Percentiles rank a stretch among this genome's conserved stretches.
These are phyloP conservation scores for Nilaparvata lugens DNA, from an alignment of 1,140 invertebrate species.

Conservation along the genomic window DNA sequence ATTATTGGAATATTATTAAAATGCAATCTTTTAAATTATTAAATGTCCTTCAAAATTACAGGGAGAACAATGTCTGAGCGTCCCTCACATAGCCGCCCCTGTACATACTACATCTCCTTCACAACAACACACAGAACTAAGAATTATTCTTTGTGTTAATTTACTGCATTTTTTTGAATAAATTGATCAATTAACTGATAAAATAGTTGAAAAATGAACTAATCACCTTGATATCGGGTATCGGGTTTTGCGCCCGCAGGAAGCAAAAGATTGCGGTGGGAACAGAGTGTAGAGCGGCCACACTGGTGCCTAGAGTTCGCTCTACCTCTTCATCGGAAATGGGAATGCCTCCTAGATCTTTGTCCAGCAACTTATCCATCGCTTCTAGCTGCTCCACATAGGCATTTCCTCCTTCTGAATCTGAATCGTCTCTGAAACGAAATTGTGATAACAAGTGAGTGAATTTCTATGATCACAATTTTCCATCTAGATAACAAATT, in stretches of 20 bases:
- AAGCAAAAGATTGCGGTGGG: conserved; percentile 70
- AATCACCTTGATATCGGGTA: conserved; percentile 44
- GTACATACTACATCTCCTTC: too few relatives aligned
- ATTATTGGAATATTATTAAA: too few relatives aligned
- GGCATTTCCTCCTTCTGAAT: conserved; percentile 29
- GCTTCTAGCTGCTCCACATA: conserved; percentile 42
- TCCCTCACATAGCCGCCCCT: too few relatives aligned
- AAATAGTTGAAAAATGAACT: neutral
- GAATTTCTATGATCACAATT: too few relatives aligned
- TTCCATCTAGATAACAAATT: too few relatives aligned
- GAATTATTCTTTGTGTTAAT: too few relatives aligned
- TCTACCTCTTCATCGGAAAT: conserved; percentile 41
- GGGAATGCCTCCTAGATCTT: conserved; percentile 27
- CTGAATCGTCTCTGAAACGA: conserved; percentile 13
- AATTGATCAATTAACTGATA: too few relatives aligned
- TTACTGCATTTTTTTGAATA: too few relatives aligned
- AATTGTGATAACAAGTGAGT: neutral
- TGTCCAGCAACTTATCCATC: conserved; percentile 40
- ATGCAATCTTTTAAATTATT: too few relatives aligned
- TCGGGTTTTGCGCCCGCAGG: conserved; percentile 46
- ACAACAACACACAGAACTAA: too few relatives aligned
- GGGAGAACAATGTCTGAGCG: too few relatives aligned
- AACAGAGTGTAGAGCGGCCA: conserved; percentile 58
- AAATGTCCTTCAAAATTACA: too few relatives aligned
- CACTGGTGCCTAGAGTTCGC: conserved; percentile 47